phyloP scores from a whole-genome alignment of 2,888 invertebrate genomes.

The Polymixis lichenea region DNA sequence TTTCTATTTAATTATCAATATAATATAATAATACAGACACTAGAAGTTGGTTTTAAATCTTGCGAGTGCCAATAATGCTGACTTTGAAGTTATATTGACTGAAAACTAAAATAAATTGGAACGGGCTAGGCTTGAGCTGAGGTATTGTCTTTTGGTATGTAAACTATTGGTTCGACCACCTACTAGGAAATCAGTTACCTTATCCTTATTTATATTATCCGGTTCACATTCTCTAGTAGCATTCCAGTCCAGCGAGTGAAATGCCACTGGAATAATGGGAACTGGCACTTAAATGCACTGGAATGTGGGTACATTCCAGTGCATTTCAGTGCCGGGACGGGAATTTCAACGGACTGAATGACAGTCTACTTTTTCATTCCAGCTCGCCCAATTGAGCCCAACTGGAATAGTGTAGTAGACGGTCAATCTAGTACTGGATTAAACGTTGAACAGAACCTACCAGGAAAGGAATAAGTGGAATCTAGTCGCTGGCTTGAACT shows the following conservation, averaged over 20 bases:
- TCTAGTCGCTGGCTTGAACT: too few species aligned
- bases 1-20: too few species aligned
- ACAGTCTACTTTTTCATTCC: neutral
- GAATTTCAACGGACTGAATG: neutral
- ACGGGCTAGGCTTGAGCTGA: too few species aligned
- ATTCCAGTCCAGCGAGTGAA: neutral
- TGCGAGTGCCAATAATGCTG: too few species aligned
- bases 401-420: neutral
- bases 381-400: neutral
- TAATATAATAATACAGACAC: too few species aligned
- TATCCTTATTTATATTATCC: neutral
- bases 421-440: too few species aligned
- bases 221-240: neutral
- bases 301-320: too few species aligned
- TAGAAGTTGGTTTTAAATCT: too few species aligned
- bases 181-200: neutral
- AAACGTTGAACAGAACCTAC: neutral
- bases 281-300: neutral
- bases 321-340: too few species aligned
- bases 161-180: neutral
- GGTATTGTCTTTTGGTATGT: neutral
- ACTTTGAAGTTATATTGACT: neutral
- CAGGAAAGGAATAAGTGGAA: too few species aligned
- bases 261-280: neutral
- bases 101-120: neutral